Base-by-base conservation (phyloP, 2,797 vertebrate genomes). In the Hippocampus kuda region DNA sequence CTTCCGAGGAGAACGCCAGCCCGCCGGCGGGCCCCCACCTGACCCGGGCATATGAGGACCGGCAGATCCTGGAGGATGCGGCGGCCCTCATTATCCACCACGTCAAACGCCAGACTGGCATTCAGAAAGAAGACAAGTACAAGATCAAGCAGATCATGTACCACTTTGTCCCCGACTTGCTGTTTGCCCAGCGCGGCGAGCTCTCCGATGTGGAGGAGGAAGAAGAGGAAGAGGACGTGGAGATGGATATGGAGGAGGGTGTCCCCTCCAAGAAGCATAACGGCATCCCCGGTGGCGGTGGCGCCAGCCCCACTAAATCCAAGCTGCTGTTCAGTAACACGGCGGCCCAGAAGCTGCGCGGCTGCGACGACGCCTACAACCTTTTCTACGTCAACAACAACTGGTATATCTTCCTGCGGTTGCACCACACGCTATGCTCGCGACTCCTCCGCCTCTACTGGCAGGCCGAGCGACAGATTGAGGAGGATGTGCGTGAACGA, bases 141-240 rank as follows among this genome's bases (percentile, higher is more conserved):
- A 99, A 99, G 84, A 99, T 99, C 91, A 99, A 99, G 78, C 97
- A 99, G 87, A 94, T 99, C 75, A 93, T 99, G 87, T 93, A 97
- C 82, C 97, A 99, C 88, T 96, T 99, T 87, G 93, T 99, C 89
- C 96, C 97, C 13, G 97, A 99, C 87, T 90, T 99, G 88, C 93
- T 99, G 48, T 99, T 99, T 60, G 90, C 95, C 20, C 94, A 95
- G 84, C 93, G 97, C 8, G 94, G 95, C 0, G 96, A 98, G 79
- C 95, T 99, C 70, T 98, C 96, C 0, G 97, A 99, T 62, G 91
- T 94, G 5, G 97, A 98, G 76, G 97, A 98, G 71, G 95, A 98
- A 30, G 95, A 51, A 4, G 48, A 46, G 57, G 91, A 93, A 67
- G 72, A 79, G 79, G 86, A 88, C 0, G 65, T 80, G 56, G 91